Conservation (phyloP, 2,888 invertebrate genomes). For the Megamerina dolium region DNA sequence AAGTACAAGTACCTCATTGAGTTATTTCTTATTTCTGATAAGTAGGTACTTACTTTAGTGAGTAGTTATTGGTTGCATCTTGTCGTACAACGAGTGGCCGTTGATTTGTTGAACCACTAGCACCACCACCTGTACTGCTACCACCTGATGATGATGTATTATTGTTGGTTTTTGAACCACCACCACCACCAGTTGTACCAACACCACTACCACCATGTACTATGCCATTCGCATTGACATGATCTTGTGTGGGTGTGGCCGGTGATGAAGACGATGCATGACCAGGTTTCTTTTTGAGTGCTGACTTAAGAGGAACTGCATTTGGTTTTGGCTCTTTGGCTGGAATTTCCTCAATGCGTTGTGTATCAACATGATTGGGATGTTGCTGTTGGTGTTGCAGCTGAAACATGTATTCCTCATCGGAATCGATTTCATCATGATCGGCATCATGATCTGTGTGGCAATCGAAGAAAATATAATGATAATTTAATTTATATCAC, state of each 20-base stretch:
- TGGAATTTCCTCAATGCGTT: constrained; percentile 83
- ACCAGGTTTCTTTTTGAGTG: constrained; percentile 73
- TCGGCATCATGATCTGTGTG: constrained; percentile 52
- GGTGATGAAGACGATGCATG: constrained; percentile 48
- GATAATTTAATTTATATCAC: neutral
- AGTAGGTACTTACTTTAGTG: constrained; percentile 75
- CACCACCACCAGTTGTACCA: constrained; percentile 19
- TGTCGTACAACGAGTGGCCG: constrained; percentile 64
- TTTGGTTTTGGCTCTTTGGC: constrained; percentile 88
- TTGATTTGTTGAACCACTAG: constrained; percentile 30
- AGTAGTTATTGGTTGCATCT: constrained; percentile 72
- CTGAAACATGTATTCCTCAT: constrained; percentile 58
- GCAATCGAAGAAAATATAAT: neutral
- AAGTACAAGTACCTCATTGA: neutral
- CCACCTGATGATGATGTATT: no score
- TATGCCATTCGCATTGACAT: constrained; percentile 39
- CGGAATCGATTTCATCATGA: constrained; percentile 62
- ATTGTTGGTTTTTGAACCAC: no score
- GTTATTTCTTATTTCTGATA: no score
- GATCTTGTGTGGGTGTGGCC: constrained; percentile 69
- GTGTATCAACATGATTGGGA: constrained; percentile 69
- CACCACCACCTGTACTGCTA: constrained; percentile 18
- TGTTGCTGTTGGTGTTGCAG: constrained; percentile 57
- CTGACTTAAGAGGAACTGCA: constrained; percentile 87
- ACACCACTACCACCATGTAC: constrained; percentile 24